Base-by-base conservation (phyloP, 2,113 vertebrate genomes). In the Thomomys bottae region DNA sequence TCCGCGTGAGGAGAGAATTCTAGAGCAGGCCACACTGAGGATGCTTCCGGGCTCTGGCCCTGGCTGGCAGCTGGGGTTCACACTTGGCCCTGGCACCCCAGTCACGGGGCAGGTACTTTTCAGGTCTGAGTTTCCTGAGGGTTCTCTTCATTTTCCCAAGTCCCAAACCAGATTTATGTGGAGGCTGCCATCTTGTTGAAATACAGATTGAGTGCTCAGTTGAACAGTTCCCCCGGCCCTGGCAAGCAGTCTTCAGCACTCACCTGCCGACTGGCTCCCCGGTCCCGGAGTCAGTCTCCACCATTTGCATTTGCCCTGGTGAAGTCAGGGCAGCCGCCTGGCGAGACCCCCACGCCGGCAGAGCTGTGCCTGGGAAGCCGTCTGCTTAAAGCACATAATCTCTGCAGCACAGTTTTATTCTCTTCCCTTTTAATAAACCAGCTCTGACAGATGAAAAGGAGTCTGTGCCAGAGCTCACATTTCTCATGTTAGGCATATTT, bases 401-500 rank as follows among this genome's bases (percentile, higher is more conserved):
- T 88, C 49, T 73, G 57, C 72, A 88, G 72, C 82, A 40, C 78
- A 72, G 57, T 90, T 70, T 94, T 77, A 32, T 66, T 34, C 40
- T 93, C 73, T 83, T 68, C 14, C 40, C 94, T 93, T 95, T 88
- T 77, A 86, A 61, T 90, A 94, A 95, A 83, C 79, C 18, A 88
- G 24, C 54, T 96, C 45, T 89, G 88, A 67, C 54, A 95, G 87
- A 94, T 91, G 87, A 63, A 61, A 94, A 94, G 70, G 75, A 95
- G 40, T 94, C 90, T 84, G 42, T 95, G 95, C 66, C 88, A 4
- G 87, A 91, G 75, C 83, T 97, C 91, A 8, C 9, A 88, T 96
- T 97, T 97, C 95, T 97, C 94, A 67, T 83, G 89, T 96, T 97
- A 95, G 96, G 95, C 93, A 93, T 96, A 96, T 97, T 97, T 96